A percentile compares a stretch with the other conserved stretches of the same genome.
Evolutionary conservation across 2,888 invertebrate species (phyloP).

Genomic region (Lycia hirtaria): DNA sequence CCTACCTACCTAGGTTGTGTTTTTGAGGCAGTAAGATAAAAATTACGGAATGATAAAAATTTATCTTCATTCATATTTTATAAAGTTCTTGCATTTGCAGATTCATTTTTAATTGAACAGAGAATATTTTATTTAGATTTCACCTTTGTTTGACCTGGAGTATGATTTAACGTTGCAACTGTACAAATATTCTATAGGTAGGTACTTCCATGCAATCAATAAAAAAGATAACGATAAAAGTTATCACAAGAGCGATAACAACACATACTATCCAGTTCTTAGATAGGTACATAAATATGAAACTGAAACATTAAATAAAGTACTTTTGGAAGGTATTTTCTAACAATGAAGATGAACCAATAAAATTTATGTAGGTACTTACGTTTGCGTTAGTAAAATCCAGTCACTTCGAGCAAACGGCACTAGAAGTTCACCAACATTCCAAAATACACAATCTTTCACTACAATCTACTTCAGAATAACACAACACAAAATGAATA

Average conservation of each 20-base stretch:
- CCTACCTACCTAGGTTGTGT: too few relatives aligned
- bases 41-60: too few relatives aligned
- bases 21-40: too few relatives aligned
- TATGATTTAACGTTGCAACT: conserved; percentile 12
- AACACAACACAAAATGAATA: conserved; percentile 39
- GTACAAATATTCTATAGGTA: conserved; percentile 24
- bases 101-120: too few relatives aligned
- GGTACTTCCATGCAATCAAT: conserved; percentile 8
- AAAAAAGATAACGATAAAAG: conserved; percentile 9
- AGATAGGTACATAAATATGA: background rate
- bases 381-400: conserved; percentile 43
- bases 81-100: too few relatives aligned
- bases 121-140: too few relatives aligned
- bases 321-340: background rate
- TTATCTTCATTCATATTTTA: too few relatives aligned
- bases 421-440: conserved; percentile 64
- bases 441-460: conserved; percentile 62
- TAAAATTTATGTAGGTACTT: conserved; percentile 35
- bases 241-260: conserved; percentile 5
- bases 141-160: conserved; percentile 1
- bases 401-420: conserved; percentile 32
- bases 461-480: conserved; percentile 40
- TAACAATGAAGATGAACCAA: conserved; percentile 36
- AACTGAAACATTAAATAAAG: background rate
- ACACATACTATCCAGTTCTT: background rate